These are phyloP conservation scores for Aepyceros melampus DNA, from an alignment of 2,113 vertebrate species.

Conservation along the genomic window DNA sequence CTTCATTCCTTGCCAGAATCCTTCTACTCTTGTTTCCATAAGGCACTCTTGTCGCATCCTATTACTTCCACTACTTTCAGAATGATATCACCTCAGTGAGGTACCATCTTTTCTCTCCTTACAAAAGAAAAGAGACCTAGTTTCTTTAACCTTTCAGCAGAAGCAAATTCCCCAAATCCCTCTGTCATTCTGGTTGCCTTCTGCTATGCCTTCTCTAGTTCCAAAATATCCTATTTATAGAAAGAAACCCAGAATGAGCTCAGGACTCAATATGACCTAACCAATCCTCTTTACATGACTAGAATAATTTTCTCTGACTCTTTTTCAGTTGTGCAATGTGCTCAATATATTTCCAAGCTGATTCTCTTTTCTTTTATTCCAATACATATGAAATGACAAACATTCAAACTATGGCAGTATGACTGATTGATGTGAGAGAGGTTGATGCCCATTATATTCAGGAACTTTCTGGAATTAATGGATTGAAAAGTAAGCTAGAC, in stretches of 20 bases:
- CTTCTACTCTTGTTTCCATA: conserved; percentile 52
- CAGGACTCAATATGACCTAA: conserved; percentile 74
- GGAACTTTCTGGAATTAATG: conserved; percentile 5
- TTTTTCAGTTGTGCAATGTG: conserved; percentile 32
- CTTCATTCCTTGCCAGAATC: conserved; percentile 50
- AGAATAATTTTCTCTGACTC: conserved; percentile 62
- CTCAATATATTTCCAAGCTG: background rate
- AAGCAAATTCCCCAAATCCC: conserved; percentile 76
- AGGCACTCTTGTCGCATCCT: conserved; percentile 59
- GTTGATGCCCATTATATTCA: background rate
- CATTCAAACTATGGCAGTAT: background rate
- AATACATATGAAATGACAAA: background rate
- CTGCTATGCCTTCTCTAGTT: conserved; percentile 76
- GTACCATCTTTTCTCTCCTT: conserved; percentile 64
- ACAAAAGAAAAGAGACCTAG: conserved; percentile 74
- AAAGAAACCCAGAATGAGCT: conserved; percentile 71
- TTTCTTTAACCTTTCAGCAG: conserved; percentile 75
- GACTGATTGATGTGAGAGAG: background rate
- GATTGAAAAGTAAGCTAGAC: background rate
- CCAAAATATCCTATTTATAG: conserved; percentile 76
- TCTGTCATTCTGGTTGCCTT: conserved; percentile 78
- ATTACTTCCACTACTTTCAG: conserved; percentile 66
- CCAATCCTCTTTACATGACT: conserved; percentile 65
- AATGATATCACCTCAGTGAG: conserved; percentile 61
- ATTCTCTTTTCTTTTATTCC: background rate